Percentiles rank a stretch among this genome's conserved stretches.
Evolutionary conservation across 92 coral and sea anemone species (phyloP).

Genomic region (Phymanthus crucifer): DNA sequence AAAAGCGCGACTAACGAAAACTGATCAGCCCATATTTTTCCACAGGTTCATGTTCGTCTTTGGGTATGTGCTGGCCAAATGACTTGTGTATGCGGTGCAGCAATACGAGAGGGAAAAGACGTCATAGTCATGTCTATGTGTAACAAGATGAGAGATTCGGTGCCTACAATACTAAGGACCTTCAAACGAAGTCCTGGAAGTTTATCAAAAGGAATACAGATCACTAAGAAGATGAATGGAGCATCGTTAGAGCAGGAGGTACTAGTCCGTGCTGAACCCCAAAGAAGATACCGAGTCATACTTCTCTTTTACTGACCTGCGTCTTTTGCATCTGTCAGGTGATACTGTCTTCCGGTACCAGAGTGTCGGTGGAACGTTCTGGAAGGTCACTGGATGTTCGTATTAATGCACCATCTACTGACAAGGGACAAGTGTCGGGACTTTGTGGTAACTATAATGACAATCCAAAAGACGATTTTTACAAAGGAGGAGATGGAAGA

Average conservation of each 20-base stretch:
- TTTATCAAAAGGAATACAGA: conserved; percentile 12
- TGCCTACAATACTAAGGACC: conserved; percentile 15
- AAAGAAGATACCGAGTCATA: background rate
- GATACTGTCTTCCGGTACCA: conserved; percentile 31
- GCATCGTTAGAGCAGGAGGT: conserved; percentile 3
- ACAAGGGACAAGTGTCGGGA: conserved; percentile 36
- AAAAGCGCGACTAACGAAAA: too few relatives aligned
- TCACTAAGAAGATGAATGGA: background rate
- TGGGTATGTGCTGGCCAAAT: conserved; percentile 24
- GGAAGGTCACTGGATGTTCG: conserved; percentile 53
- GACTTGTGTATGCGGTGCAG: conserved; percentile 52
- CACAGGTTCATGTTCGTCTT: conserved; percentile 26
- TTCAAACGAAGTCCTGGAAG: conserved; percentile 18
- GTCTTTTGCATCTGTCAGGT: background rate
- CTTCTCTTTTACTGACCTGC: too few relatives aligned
- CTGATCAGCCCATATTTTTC: background rate
- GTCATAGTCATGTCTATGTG: conserved; percentile 24
- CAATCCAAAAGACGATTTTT: conserved; percentile 40
- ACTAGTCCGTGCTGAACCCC: background rate
- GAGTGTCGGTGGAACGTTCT: conserved; percentile 34
- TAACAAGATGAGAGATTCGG: background rate
- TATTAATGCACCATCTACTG: conserved; percentile 42
- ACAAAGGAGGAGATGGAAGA: conserved; percentile 25
- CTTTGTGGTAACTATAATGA: conserved; percentile 67
- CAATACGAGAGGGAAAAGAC: conserved; percentile 43